Percentiles rank a stretch among this genome's conserved stretches.
Evolutionary conservation across 92 coral and sea anemone species (phyloP).

Genomic region (Scolanthus callimorphus): DNA sequence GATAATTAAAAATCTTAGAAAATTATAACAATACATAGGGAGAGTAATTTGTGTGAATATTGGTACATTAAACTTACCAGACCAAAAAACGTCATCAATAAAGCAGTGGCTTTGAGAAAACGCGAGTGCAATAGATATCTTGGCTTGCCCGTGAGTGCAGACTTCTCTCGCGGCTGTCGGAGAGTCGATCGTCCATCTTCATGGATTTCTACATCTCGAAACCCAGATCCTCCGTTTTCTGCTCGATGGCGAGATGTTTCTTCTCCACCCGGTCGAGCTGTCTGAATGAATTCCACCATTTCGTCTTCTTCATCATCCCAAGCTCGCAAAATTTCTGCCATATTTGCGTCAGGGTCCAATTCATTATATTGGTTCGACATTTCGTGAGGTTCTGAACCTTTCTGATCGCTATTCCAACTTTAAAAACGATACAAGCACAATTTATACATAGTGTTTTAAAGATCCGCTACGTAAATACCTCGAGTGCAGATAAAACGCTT

Average conservation of each 20-base stretch:
- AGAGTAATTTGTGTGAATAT: too few species aligned
- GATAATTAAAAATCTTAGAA: too few species aligned
- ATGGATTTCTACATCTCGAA: constrained; percentile 18
- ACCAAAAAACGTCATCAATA: constrained; percentile 74
- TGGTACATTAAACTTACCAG: too few species aligned
- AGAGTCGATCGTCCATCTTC: constrained; percentile 8
- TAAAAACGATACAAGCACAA: too few species aligned
- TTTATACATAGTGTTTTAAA: background rate
- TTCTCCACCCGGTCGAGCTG: constrained; percentile 13
- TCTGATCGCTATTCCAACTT: too few species aligned
- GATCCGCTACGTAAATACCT: background rate
- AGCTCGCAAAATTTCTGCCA: constrained; percentile 83
- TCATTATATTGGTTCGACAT: too few species aligned
- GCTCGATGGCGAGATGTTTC: constrained; percentile 13
- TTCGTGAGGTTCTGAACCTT: too few species aligned
- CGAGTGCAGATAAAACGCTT: too few species aligned
- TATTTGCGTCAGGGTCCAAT: background rate
- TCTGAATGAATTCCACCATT: constrained; percentile 73
- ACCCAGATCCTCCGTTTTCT: constrained; percentile 34
- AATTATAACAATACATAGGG: too few species aligned
- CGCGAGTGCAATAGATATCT: constrained; percentile 9
- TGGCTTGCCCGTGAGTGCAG: constrained; percentile 30
- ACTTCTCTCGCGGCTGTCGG: constrained; percentile 6
- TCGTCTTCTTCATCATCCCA: constrained; percentile 95
- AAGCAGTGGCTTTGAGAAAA: constrained; percentile 39